These are phyloP conservation scores for Bellardia pandia DNA, from an alignment of 2,888 invertebrate species.

Conservation along the genomic window DNA sequence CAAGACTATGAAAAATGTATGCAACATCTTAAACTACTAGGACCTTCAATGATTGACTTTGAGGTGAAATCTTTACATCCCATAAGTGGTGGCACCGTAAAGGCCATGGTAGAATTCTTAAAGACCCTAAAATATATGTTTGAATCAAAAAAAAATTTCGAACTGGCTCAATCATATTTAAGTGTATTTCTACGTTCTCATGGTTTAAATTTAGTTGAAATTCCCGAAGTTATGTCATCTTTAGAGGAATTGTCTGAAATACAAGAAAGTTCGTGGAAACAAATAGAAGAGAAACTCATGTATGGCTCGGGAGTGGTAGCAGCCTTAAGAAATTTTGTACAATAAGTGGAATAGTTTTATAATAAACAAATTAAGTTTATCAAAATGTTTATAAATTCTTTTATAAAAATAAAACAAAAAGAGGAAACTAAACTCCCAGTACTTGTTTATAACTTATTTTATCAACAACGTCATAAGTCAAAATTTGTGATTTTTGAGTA, in stretches of 20 bases:
- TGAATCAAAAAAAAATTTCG: slow-evolving; percentile 91
- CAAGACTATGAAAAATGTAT: slow-evolving; percentile 84
- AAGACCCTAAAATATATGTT: slow-evolving; percentile 89
- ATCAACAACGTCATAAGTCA: too few relatives aligned
- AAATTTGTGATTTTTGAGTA: too few relatives aligned
- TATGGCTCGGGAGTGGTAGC: slow-evolving; percentile 91
- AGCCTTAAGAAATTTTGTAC: slow-evolving; percentile 87
- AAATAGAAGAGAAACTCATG: slow-evolving; percentile 88
- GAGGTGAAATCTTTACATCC: slow-evolving; percentile 93
- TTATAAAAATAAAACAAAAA: slow-evolving; percentile 32
- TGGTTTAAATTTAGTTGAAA: slow-evolving; percentile 86
- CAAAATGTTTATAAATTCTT: slow-evolving; percentile 11
- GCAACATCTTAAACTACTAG: slow-evolving; percentile 85
- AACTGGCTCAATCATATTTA: slow-evolving; percentile 95
- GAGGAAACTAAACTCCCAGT: not conserved
- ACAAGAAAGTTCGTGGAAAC: slow-evolving; percentile 88
- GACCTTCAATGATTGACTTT: slow-evolving; percentile 93
- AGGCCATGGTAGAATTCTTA: slow-evolving; percentile 91
- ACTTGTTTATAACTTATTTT: too few relatives aligned
- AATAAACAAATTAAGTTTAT: slow-evolving; percentile 10
- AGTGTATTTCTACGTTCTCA: slow-evolving; percentile 94
- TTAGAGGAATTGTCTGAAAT: slow-evolving; percentile 86
- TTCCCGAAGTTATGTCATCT: slow-evolving; percentile 85
- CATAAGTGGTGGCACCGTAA: slow-evolving; percentile 89
- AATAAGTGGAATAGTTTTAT: slow-evolving; percentile 64